Evolutionary conservation across 2,113 vertebrate species (phyloP), one percentile per base, ranked within the genome.

Genomic region (Mohoua ochrocephala): DNA sequence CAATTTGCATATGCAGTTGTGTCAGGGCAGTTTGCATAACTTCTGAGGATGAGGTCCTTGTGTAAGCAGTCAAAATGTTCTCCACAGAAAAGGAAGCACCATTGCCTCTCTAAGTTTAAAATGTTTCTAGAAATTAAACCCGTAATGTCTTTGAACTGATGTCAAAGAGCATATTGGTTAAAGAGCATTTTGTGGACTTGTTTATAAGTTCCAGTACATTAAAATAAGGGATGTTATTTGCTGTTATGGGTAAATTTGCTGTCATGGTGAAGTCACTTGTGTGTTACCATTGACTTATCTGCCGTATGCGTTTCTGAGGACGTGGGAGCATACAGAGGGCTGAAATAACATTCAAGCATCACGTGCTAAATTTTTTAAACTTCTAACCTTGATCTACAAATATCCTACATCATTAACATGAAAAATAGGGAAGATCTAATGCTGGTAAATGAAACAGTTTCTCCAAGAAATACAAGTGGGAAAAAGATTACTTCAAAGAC

Each of bases 1-100:
- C 26, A 82, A 64, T 97, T 96, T 97, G 96, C 97, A 98, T 94
- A 53, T 45, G 54, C 78, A 83, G 87, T 73, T 92, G 69, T 97
- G 96, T 95, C 97, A 94, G 16, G 52, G 37, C 64, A 10, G 75
- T 89, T 96, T 96, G 96, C 87, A 23, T 95, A 95, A 97, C 91
- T 91, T 95, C 78, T 84, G 94, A 86, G 78, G 93, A 87, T 76
- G 61, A 57, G 82, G 84, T 45, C 61, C 77, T 83, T 87, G 26
- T 73, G 69, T 76, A 87, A 95, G 81, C 64, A 59, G 73, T 45
- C 67, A 74, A 44, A 87, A 69, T 27, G 21, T 56, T 59, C 73
- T 85, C 50, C 65, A n/a, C 63, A 37, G 63, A 68, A 84, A 83
- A 89, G 75, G 78, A 88, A 77, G 84, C 15, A 2, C 67, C 35